Conservation (phyloP, 2,113 vertebrate species). For the Xiphophorus couchianus region DNA sequence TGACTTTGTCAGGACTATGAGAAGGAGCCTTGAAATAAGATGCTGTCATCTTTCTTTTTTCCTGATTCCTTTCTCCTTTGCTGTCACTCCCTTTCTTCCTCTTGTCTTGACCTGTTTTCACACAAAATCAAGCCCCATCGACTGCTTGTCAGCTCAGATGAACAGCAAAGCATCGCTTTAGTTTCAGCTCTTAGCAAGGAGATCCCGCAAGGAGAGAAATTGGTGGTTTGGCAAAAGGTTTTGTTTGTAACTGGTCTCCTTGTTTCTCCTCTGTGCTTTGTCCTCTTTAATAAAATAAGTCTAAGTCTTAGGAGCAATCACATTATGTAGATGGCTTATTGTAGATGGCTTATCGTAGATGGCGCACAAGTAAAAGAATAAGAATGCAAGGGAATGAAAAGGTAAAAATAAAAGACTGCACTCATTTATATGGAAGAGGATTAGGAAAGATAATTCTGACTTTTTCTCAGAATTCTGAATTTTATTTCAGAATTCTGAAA, state of each 20-base stretch:
- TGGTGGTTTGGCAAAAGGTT: background rate
- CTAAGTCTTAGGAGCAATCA: too few relatives aligned
- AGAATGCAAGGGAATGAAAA: too few relatives aligned
- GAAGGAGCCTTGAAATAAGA: background rate
- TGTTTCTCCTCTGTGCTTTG: too few relatives aligned
- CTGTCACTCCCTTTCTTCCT: conserved; percentile 6
- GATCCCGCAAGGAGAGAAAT: conserved; percentile 14
- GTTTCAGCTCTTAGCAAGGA: conserved; percentile 32
- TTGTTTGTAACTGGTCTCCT: background rate
- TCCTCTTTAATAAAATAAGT: too few relatives aligned
- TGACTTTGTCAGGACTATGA: background rate
- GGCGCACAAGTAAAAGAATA: too few relatives aligned
- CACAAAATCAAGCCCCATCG: conserved; percentile 25
- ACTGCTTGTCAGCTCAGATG: conserved; percentile 45
- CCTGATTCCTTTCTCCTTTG: conserved; percentile 6
- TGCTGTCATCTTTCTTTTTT: background rate
- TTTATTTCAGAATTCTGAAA: too few relatives aligned
- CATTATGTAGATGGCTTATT: too few relatives aligned
- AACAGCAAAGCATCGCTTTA: conserved; percentile 31
- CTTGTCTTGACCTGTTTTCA: conserved; percentile 35
- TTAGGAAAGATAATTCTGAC: too few relatives aligned
- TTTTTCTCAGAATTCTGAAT: too few relatives aligned
- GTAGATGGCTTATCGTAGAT: too few relatives aligned
- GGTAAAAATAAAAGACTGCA: too few relatives aligned
- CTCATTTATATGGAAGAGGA: too few relatives aligned